Evolutionary conservation across 2,888 invertebrate species (phyloP), one percentile per base, ranked within the genome.

Genomic region (Hecatera dysodea): DNA sequence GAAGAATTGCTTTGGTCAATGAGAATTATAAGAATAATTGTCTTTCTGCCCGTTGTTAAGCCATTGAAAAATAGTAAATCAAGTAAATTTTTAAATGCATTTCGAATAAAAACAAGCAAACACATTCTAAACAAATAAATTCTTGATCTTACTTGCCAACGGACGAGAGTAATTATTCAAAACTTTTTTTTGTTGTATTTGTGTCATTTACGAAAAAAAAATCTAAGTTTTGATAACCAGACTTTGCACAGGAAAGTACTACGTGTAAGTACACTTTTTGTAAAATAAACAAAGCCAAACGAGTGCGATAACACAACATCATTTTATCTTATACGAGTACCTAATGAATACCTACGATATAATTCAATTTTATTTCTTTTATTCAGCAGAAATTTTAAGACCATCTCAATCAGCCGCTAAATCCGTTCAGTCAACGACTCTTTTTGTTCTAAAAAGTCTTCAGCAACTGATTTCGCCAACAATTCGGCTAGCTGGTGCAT

Each of bases 401-500:
- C 33, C 12, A 27, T 62, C 5, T 12, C 52, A 76, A 81, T 64
- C 44, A 80, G 42, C 5, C 15, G 6, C 56, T 22, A 44, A 78
- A 80, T 75, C 76, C 53, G 39, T 64, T 33, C 39, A 65, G 36
- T 57, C 33, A 29, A 61, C 56, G 12, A 36, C 44, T 52, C 48
- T 24, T 55, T 69, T 69, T 48, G 50, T 62, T 33, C 8, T 19
- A 9, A 56, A 52, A 64, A 60, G 22, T 33, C 42, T 76, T 71
- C 53, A 48, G 50, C n/a, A 24, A 48, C 67, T 44, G 42, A 56
- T 55, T 65, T 46, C 44, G 19, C 55, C 22, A 61, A 64, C 66
- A 69, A 64, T 69, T 57, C 53, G 27, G 44, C 52, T 78, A 60
- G 36, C 29, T 82, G 44, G 39, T 80, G 82, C 70, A 82, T 82